phyloP scores from a whole-genome alignment of 2,888 invertebrate species.

The Sialis lutaria region DNA sequence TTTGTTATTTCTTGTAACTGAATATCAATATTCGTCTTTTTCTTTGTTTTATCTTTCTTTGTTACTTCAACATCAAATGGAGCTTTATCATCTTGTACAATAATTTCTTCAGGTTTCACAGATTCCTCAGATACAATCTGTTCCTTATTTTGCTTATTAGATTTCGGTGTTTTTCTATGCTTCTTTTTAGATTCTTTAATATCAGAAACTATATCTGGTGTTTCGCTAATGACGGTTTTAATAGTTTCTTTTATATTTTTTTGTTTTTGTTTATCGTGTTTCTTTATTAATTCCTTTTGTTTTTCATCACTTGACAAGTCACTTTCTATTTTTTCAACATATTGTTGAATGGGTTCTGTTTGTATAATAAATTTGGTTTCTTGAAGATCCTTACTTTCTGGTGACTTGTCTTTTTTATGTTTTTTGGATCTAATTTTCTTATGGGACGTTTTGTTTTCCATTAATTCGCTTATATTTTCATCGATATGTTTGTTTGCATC shows the following conservation, averaged over 20 bases:
- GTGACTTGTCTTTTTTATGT: neutral
- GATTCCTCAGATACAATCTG: neutral
- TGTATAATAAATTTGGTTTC: constrained; percentile 25
- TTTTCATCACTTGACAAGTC: neutral
- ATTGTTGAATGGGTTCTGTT: too few relatives aligned
- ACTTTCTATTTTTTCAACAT: constrained; percentile 14
- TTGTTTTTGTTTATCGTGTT: constrained; percentile 6
- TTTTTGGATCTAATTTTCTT: too few relatives aligned
- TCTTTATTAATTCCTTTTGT: constrained; percentile 5
- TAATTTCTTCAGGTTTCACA: neutral
- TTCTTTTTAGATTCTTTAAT: constrained; percentile 16
- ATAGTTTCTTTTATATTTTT: constrained; percentile 1
- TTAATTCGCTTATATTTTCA: too few relatives aligned
- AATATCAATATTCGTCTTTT: too few relatives aligned
- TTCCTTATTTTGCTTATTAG: constrained; percentile 1
- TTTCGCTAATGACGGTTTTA: constrained; percentile 9
- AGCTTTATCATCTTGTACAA: neutral
- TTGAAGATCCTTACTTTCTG: neutral
- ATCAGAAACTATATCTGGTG: constrained; percentile 17
- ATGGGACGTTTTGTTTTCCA: too few relatives aligned
- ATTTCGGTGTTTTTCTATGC: constrained; percentile 1
- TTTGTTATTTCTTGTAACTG: too few relatives aligned
- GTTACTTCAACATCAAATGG: neutral
- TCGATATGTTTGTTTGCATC: too few relatives aligned
- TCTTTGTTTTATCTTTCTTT: neutral